phyloP scores from a whole-genome alignment of 2,797 vertebrate genomes.

The Brachyrhaphis roseni region DNA sequence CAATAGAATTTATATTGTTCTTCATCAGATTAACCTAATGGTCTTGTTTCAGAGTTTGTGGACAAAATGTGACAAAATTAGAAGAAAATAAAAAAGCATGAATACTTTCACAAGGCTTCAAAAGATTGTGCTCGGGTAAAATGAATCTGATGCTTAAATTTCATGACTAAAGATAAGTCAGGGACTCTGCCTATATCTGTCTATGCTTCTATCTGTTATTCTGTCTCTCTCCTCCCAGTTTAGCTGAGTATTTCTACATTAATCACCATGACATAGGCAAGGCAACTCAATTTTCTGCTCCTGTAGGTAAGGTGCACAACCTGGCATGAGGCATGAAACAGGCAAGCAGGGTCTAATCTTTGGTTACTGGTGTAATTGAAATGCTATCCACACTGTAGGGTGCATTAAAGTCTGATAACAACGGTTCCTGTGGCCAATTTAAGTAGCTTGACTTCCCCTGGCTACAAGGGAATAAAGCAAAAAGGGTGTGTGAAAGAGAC shows the following conservation, averaged over 20 bases:
- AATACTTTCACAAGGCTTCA: not conserved
- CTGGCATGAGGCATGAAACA: conserved; percentile 96
- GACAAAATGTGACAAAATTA: not conserved
- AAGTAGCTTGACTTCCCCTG: conserved; percentile 98
- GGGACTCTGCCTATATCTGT: conserved; percentile 57
- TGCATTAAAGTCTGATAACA: conserved; percentile 99
- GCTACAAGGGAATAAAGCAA: conserved; percentile 84
- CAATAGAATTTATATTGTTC: not conserved
- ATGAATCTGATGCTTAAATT: conserved; percentile 71
- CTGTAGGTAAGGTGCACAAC: conserved; percentile 97
- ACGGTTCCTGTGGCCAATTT: conserved; percentile 99
- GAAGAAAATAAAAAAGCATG: not conserved
- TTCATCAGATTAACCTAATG: not conserved
- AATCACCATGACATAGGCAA: conserved; percentile 99
- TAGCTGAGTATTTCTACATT: conserved; percentile 98
- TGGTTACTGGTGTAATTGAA: conserved; percentile 99
- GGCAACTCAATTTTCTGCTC: conserved; percentile 99
- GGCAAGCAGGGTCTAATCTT: conserved; percentile 97
- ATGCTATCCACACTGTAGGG: conserved; percentile 99
- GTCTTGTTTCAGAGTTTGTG: not conserved
- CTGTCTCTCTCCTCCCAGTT: conserved; percentile 83
- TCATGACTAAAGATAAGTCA: conserved; percentile 64
- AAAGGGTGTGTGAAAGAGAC: conserved; percentile 70
- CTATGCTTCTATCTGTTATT: conserved; percentile 54
- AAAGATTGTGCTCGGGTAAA: conserved; percentile 51